Evolutionary conservation across 2,888 invertebrate species (phyloP), one percentile per base, ranked within the genome.

Genomic region (Agriopis aurantiaria): DNA sequence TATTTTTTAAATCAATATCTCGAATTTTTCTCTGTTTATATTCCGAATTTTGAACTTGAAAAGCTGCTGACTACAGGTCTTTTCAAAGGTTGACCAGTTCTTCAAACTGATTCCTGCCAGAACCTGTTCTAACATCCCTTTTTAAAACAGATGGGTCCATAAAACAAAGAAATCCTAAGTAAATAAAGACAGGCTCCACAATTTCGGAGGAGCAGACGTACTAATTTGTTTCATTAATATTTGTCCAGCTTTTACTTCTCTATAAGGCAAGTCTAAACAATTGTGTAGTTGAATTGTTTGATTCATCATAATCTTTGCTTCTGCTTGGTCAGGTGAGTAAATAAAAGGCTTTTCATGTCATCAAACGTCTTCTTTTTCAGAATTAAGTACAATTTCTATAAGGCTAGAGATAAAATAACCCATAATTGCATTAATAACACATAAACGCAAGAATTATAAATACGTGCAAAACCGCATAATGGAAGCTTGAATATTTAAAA

Each of bases 141-240:
- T 69, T 75, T 71, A 75, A 78, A 77, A 76, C 77, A 80, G 77
- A 78, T 80, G 77, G 76, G 40, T 59, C 62, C 59, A 72, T 68
- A 80, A 81, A 78, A 81, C 80, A 82, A 82, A 78, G 78, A 63
- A 66, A 72, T 73, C 80, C 80, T 80, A 81, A 83, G 76, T 75
- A 81, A 83, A 81, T 79, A 68, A 78, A 66, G 56, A 72, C 74
- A 69, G 74, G 68, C 12, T 63, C 62, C 58, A 73, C 67, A 69
- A 74, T 72, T 71, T 72, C 69, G 72, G 59, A 71, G 72, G 67
- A 71, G 71, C 59, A 73, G 70, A 81, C 80, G 72, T 77, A 85
- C 87, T 88, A 89, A 89, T 90, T 88, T 85, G 80, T 82, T 84
- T 77, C 75, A 76, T 80, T 80, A 85, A 85, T 89, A 88, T 89